Evolutionary conservation across 2,113 vertebrate genomes (phyloP).

Genomic region (Erythrocebus patas): DNA sequence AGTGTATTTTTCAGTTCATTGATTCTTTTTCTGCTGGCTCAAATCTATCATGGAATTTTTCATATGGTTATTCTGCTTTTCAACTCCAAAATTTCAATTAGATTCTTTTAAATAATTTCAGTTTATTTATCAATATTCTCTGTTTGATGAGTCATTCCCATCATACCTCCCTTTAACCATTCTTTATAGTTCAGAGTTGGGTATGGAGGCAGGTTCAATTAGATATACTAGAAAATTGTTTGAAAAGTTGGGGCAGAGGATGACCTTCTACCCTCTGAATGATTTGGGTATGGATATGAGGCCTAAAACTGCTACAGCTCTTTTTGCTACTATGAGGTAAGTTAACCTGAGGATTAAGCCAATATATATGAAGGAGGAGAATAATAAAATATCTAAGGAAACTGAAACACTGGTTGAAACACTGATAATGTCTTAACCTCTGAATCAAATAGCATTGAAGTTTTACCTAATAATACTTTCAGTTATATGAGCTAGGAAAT

Average conservation of each 20-base stretch:
- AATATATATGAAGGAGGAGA: background rate
- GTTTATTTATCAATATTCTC: background rate
- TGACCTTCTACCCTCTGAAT: background rate
- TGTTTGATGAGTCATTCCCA: background rate
- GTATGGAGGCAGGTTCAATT: background rate
- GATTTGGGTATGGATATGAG: background rate
- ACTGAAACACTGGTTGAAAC: background rate
- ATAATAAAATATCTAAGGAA: background rate
- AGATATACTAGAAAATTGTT: background rate
- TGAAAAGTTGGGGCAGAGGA: background rate
- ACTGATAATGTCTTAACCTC: background rate
- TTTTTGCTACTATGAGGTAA: background rate
- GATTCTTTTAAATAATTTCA: background rate
- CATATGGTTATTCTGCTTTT: background rate
- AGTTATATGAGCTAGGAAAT: background rate
- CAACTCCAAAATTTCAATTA: background rate
- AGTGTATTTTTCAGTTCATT: background rate
- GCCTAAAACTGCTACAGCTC: background rate
- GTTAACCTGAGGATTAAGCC: background rate
- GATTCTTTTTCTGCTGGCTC: background rate
- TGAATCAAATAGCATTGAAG: background rate
- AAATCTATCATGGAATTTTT: background rate
- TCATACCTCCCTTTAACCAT: background rate
- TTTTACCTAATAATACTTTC: background rate
- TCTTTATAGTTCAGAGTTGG: background rate